Evolutionary conservation across 2,797 vertebrate genomes (phyloP), one percentile per base, ranked within the genome.

Genomic region (Coendou prehensilis): DNA sequence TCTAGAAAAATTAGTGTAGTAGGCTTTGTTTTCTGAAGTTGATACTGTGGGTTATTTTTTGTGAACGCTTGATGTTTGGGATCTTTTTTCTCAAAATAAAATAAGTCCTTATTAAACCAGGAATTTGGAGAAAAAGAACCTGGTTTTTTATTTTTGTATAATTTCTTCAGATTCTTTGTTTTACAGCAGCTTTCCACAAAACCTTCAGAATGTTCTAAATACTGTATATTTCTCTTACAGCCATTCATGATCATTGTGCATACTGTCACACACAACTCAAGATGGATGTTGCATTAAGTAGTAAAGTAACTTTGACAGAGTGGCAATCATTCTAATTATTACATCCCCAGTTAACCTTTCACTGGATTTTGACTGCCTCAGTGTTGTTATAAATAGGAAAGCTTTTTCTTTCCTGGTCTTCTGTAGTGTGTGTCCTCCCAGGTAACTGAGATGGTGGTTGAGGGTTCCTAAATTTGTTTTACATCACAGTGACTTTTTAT

Each of bases 1-100:
- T 97, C 87, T 96, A 97, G 95, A 96, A 96, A 96, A 97, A 96
- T 87, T 97, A 98, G 97, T 98, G 97, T 98, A 91, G 96, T 94
- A 97, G 95, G 97, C 95, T 93, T 96, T 98, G 97, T 98, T 98
- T 97, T 97, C 97, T 97, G 97, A 97, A 97, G 97, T 97, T 97
- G 96, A 97, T 97, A 97, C 96, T 97, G 97, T 97, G 97, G 97
- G 96, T 98, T 98, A 97, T 98, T 98, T 97, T 97, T 98, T 97
- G 97, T 96, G 97, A 97, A 94, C 96, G 95, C 96, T 91, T 98
- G 96, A 97, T 98, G 98, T 98, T 97, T 97, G 96, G 87, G 96
- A 95, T 95, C 96, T 94, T 97, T 97, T 97, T 97, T 97, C 78
- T 97, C 96, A 96, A 97, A 97, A 98, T 97, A 98, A 98, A 97